These are phyloP conservation scores for Virgularia gustaviana DNA, from an alignment of 92 coral and sea anemone species.

Conservation along the genomic window DNA sequence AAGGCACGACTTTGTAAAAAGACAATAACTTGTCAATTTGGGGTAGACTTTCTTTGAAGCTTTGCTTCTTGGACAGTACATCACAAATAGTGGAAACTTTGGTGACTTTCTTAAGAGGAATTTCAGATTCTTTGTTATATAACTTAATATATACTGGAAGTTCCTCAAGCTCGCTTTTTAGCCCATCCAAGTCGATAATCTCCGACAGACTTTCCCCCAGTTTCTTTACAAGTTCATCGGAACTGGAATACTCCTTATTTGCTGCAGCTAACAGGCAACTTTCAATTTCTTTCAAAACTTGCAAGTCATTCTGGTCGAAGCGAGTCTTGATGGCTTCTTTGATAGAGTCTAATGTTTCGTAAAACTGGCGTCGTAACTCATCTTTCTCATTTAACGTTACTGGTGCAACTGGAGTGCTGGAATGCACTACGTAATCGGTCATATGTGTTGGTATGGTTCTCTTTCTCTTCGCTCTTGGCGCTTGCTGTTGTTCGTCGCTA, in stretches of 20 bases:
- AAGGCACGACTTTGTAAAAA: not conserved
- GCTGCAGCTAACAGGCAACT: conserved; percentile 10
- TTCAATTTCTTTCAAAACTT: conserved; percentile 19
- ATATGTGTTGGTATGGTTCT: conserved; percentile 15
- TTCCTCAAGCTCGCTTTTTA: conserved; percentile 4
- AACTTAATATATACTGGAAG: conserved; percentile 17
- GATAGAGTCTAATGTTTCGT: conserved; percentile 17
- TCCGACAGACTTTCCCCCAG: conserved; percentile 1
- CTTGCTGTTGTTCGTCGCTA: not conserved
- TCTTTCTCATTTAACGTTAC: conserved; percentile 22
- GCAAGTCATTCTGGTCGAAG: conserved; percentile 8
- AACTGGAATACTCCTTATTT: conserved; percentile 3
- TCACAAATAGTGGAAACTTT: conserved; percentile 18
- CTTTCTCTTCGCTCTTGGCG: conserved; percentile 5
- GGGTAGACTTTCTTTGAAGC: conserved; percentile 19
- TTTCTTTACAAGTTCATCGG: not conserved
- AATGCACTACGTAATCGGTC: conserved; percentile 18
- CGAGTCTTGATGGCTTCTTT: conserved; percentile 24
- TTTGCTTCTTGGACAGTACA: conserved; percentile 14
- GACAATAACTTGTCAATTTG: conserved; percentile 15
- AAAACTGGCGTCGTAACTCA: conserved; percentile 16
- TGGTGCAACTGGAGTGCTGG: conserved; percentile 19
- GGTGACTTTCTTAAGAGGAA: conserved; percentile 28
- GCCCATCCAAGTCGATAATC: conserved; percentile 4
- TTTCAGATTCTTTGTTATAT: not conserved